phyloP scores from a whole-genome alignment of 2,113 vertebrate species.

The Eolophus roseicapilla region DNA sequence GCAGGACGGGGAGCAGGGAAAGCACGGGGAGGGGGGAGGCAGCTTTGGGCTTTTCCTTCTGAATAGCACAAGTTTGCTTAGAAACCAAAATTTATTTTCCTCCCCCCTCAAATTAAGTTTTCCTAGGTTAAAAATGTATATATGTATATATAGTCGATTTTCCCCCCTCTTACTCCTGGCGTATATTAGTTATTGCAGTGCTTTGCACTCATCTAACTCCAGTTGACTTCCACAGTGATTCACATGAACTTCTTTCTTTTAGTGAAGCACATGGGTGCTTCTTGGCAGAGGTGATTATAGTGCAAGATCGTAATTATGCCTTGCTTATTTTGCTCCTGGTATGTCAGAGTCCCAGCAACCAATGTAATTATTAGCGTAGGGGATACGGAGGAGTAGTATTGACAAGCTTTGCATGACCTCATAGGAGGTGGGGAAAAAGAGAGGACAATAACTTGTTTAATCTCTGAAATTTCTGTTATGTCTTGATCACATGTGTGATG shows the following conservation, averaged over 20 bases:
- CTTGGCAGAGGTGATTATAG: not conserved
- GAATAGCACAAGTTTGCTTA: not conserved
- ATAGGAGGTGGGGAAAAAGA: not conserved
- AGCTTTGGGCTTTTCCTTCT: too few species aligned
- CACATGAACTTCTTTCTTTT: not conserved
- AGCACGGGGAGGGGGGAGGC: accelerated
- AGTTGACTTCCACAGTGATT: accelerated
- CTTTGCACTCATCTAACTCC: not conserved
- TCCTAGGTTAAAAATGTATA: not conserved
- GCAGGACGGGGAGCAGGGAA: not conserved
- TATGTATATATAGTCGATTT: not conserved
- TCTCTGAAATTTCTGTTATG: accelerated
- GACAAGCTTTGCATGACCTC: not conserved
- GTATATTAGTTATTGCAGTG: not conserved
- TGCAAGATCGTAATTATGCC: accelerated
- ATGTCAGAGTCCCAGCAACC: accelerated
- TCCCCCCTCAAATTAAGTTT: accelerated
- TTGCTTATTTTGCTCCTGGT: not conserved
- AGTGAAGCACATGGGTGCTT: not conserved
- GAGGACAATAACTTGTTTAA: accelerated
- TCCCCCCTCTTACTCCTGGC: too few species aligned
- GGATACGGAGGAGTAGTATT: accelerated
- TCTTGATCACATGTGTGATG: accelerated
- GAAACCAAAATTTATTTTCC: not conserved
- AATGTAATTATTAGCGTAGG: accelerated